Evolutionary conservation across 2,797 vertebrate species (phyloP), one percentile per base, ranked within the genome.

Genomic region (Coregonus ussuriensis): DNA sequence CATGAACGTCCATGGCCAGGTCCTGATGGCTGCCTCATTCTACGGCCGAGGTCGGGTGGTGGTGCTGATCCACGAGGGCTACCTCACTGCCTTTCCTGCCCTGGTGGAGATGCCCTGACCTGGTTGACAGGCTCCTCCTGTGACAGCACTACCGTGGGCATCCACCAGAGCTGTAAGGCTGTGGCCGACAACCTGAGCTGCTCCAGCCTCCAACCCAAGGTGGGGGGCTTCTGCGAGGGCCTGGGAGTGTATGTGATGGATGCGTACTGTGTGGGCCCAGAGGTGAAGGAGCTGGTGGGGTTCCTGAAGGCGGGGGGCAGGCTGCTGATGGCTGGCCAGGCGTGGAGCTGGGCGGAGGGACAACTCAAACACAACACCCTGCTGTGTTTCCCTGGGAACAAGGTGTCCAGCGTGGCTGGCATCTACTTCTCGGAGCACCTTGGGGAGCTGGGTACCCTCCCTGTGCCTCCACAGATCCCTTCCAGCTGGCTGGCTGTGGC

Each of bases 291-390:
- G 6, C 85, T 97, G 66, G 90, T 95, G 76, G 87, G 79, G 0
- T 97, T 95, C 69, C 35, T 96, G 73, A 97, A 95, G 88, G 73
- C 79, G 53, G 97, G 97, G 37, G 96, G 97, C 0, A 96, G 97
- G 4, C 90, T 98, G 6, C 90, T 98, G 11, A 81, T 97, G 1
- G 96, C 89, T 0, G 96, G 97, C 1, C 95, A 98, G 77, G 95
- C 96, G 0, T 97, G 95, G 95, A 82, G 79, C 81, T 98, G 96
- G 96, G 90, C 95, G 75, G 1, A 66, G 11, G 0, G 33, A 0
- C 71, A 93, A 79, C 91, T 88, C 0, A 88, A 86, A 25, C 69
- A 89, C 35, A 90, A 91, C 72, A 59, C 89, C 85, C 76, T 80
- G 6, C 85, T 51, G 54, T 75, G 41, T 0, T 97, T 96, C 81